Evolutionary conservation across 2,113 vertebrate genomes (phyloP), one percentile per base, ranked within the genome.

Genomic region (Crotalus horridus): DNA sequence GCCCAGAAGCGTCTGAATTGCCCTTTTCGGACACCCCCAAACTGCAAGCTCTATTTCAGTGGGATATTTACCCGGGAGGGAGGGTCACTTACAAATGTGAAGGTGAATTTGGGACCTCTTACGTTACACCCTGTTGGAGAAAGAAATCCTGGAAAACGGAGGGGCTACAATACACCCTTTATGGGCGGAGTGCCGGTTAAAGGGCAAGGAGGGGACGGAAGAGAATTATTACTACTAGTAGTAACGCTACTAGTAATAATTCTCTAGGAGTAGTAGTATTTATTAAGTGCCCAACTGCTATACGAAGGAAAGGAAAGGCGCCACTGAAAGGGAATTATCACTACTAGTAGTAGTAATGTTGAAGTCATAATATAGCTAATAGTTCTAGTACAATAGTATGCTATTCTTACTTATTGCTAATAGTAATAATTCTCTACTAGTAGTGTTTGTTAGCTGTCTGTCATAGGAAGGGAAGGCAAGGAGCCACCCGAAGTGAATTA

Each of bases 291-390:
- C 2, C 69, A 39, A 39, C 33, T 81, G 39, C 39, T 1, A 8
- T 39, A 8, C 15, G 2, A 74, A 74, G 17, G 55, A 20, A 56
- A 20, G 55, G 55, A 20, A 56, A 4, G 15, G 15, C 1, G 17
- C 4, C n/a, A 33, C n/a, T 1, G 0, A 5, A 74, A 33, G 12
- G n/a, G 13, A 6, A 74, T 17, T 20, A 55, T 1, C 48, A 51
- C 48, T 15, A 39, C 13, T 69, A 69, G 0, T 17, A 33, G 2
- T 74, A 74, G 13, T 74, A 39, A 33, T 39, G 1, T 1, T 39
- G 20, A 6, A 69, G 29, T 29, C 61, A 64, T 26, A 26, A 61
- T 26, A 64, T 64, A 64, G 26, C 55, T 51, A 51, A 51, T 9
- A 51, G 48, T 51, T 51, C 7, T 51, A 8, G 48, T 51, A 11